Percentiles rank a stretch among this genome's conserved stretches.
phyloP scores from a whole-genome alignment of 2,797 vertebrate genomes.

The Epinephelus malabaricus region DNA sequence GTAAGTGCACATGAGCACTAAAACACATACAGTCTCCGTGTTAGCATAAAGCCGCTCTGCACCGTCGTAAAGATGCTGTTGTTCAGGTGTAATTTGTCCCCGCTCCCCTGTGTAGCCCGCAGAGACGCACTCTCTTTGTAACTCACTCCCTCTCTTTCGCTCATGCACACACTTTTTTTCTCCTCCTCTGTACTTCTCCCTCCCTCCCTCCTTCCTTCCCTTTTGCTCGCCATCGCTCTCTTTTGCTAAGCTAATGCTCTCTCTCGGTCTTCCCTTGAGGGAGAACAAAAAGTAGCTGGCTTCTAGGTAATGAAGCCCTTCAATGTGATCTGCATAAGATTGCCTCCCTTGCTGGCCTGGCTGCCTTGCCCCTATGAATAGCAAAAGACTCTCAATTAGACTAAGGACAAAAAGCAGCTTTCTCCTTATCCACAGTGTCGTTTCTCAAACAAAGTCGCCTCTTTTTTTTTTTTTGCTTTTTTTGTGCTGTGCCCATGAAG shows the following conservation, averaged over 20 bases:
- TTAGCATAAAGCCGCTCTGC: slow-evolving; percentile 51
- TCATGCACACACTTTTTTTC: slow-evolving; percentile 31
- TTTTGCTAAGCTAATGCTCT: slow-evolving; percentile 70
- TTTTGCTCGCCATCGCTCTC: slow-evolving; percentile 43
- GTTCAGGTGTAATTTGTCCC: slow-evolving; percentile 74
- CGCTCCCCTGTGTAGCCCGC: slow-evolving; percentile 38
- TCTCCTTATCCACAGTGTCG: slow-evolving; percentile 46
- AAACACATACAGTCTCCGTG: slow-evolving; percentile 19
- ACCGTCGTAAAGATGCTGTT: slow-evolving; percentile 58
- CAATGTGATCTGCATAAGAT: slow-evolving; percentile 82
- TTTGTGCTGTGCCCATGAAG: slow-evolving; percentile 28
- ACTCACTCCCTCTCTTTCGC: slow-evolving; percentile 31
- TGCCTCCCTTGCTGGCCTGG: slow-evolving; percentile 66
- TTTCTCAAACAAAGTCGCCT: slow-evolving; percentile 71
- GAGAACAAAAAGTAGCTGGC: slow-evolving; percentile 77
- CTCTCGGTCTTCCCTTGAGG: slow-evolving; percentile 73
- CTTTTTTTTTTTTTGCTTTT: background rate
- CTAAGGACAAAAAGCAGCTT: slow-evolving; percentile 71
- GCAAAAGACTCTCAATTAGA: slow-evolving; percentile 76
- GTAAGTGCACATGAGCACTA: slow-evolving; percentile 13
- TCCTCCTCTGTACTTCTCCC: slow-evolving; percentile 28
- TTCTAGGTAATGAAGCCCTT: slow-evolving; percentile 85
- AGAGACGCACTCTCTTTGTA: slow-evolving; percentile 56
- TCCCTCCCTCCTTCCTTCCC: slow-evolving; percentile 13
- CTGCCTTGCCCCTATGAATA: slow-evolving; percentile 67